Base-by-base conservation (phyloP, 2,888 invertebrate species). In the Drosophila neoperkinsi region DNA sequence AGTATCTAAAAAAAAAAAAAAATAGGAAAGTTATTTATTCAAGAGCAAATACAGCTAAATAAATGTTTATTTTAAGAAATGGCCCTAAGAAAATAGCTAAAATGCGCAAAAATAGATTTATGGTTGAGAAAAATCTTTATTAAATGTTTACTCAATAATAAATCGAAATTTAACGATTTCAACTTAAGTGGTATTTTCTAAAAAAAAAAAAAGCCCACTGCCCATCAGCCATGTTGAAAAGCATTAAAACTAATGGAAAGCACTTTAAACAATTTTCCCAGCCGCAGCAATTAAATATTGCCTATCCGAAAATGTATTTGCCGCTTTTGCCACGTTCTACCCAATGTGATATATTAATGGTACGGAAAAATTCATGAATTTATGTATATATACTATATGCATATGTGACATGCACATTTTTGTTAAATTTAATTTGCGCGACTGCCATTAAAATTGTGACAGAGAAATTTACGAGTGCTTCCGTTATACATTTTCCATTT, bases 391-490 rank as follows among this genome's bases (percentile, higher is more conserved):
- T 36, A 36, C 6, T 43, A 33, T 4, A 46, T 41, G 21, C 25
- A 5, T 7, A 38, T 34, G 56, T 36, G 55, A 46, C 55, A 62
- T 33, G 55, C 34, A 46, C 28, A 56, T 31, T 51, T 57, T 43
- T 38, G 30, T 25, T 36, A 41, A 62, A 68, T 67, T 58, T 55
- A 36, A 52, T 68, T 65, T 63, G 43, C 65, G 36, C 18, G 49
- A 30, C 53, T 18, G 59, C 41, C 55, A 59, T 64, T n/a, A 61
- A 74, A 65, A 63, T 70, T 34, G 57, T 56, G 79, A 74, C 71
- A 69, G 31, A 10, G 31, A 49, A 58, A 78, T 78, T 74, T 72
- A 72, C 63, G 77, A 72, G 36, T 57, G 60, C 72, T 79, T 79
- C 79, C 79, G 79, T 63, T 81, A 36, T 38, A 62, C 67, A 79